phyloP scores from a whole-genome alignment of 2,113 vertebrate species.

The Psettodes erumei region DNA sequence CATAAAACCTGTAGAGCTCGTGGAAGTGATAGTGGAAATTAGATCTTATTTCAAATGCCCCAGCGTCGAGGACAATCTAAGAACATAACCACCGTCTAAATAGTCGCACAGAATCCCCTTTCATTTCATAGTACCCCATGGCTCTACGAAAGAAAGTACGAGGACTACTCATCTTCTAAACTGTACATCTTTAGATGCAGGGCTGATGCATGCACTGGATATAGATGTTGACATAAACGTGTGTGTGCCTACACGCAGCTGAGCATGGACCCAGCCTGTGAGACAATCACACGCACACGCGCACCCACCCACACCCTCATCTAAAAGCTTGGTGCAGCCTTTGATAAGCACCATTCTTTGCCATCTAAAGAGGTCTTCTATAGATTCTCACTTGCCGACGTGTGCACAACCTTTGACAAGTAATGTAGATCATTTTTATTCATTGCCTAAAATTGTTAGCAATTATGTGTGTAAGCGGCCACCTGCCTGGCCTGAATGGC shows the following conservation, averaged over 20 bases:
- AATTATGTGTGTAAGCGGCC: constrained; percentile 99
- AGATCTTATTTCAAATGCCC: constrained; percentile 41
- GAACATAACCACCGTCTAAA: constrained; percentile 26
- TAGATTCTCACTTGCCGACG: constrained; percentile 98
- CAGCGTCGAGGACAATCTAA: constrained; percentile 21
- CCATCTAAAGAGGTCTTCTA: constrained; percentile 98
- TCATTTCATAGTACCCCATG: constrained; percentile 32
- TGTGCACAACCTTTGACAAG: constrained; percentile 99
- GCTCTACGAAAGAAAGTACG: constrained; percentile 6
- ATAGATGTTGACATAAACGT: constrained; percentile 55
- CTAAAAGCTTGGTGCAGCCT: constrained; percentile 90
- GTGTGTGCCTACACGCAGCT: constrained; percentile 62
- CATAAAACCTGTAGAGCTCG: background rate
- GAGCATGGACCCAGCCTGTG: constrained; percentile 73
- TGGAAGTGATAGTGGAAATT: constrained; percentile 9
- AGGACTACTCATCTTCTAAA: constrained; percentile 15
- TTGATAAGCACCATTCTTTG: constrained; percentile 98
- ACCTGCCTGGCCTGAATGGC: constrained; percentile 99
- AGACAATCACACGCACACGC: constrained; percentile 87
- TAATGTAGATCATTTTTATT: constrained; percentile 99
- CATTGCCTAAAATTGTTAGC: constrained; percentile 99
- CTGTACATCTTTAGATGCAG: constrained; percentile 19
- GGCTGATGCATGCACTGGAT: constrained; percentile 7
- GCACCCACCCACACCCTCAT: constrained; percentile 81
- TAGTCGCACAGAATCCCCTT: constrained; percentile 25